A percentile compares a stretch with the other conserved stretches of the same genome.
Evolutionary conservation across 2,797 vertebrate genomes (phyloP).

Genomic region (Hipposideros larvatus): DNA sequence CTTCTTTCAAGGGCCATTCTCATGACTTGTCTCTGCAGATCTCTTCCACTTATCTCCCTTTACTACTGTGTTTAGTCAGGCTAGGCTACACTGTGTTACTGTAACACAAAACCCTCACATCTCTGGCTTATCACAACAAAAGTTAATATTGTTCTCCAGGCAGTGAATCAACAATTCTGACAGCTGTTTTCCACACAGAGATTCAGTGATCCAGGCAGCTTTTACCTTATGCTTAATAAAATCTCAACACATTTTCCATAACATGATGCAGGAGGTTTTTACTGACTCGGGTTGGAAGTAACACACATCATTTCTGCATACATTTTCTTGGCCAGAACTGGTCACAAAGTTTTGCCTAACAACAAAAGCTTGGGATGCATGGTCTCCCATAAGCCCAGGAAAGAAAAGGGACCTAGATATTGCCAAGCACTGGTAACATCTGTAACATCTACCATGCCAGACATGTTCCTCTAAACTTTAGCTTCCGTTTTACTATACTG

Average conservation of each 20-base stretch:
- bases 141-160: constrained; percentile 1
- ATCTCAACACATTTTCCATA: background rate
- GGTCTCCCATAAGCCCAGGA: background rate
- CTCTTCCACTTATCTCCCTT: background rate
- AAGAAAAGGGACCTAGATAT: background rate
- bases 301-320: background rate
- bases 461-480: background rate
- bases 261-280: background rate
- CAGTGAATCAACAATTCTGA: background rate
- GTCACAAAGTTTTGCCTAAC: background rate
- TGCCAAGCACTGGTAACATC: background rate
- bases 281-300: background rate
- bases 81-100: background rate
- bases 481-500: background rate
- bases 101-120: background rate
- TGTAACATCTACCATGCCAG: background rate
- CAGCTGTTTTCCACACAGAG: background rate
- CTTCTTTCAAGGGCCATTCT: background rate
- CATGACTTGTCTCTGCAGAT: background rate
- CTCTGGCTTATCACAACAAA: constrained; percentile 15
- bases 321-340: background rate
- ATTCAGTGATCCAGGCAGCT: background rate
- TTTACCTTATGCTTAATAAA: background rate
- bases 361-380: background rate
- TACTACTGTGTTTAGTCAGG: background rate